Percentiles rank a stretch among this genome's conserved stretches.
Conservation (phyloP, 2,113 vertebrate genomes). For the Notarius lentiginosus region DNA sequence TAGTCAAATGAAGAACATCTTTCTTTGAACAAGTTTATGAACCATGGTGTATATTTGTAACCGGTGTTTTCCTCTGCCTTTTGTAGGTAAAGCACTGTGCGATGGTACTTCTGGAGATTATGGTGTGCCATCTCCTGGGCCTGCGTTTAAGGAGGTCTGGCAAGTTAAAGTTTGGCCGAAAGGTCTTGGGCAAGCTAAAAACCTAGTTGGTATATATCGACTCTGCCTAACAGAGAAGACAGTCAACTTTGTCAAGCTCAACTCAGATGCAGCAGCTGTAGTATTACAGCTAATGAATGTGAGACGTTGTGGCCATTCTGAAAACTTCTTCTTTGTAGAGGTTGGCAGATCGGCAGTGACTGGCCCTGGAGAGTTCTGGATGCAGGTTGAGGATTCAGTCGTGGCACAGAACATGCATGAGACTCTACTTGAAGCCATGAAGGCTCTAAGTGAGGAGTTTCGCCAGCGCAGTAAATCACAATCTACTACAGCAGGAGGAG, state of each 20-base stretch:
- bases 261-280: slow-evolving; percentile 77
- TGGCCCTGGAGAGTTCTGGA: slow-evolving; percentile 82
- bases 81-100: slow-evolving; percentile 69
- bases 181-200: slow-evolving; percentile 77
- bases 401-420: slow-evolving; percentile 85
- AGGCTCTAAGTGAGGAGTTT: slow-evolving; percentile 79
- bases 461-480: slow-evolving; percentile 79
- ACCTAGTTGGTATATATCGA: slow-evolving; percentile 78
- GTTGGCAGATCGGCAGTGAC: slow-evolving; percentile 78
- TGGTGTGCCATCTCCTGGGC: slow-evolving; percentile 69
- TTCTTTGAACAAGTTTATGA: neutral
- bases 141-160: slow-evolving; percentile 83
- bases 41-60: neutral
- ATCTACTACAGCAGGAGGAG: slow-evolving; percentile 69
- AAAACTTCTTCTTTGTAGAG: slow-evolving; percentile 84
- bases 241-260: slow-evolving; percentile 77
- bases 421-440: slow-evolving; percentile 81
- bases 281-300: slow-evolving; percentile 83
- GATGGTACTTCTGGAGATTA: slow-evolving; percentile 67
- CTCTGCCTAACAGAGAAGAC: slow-evolving; percentile 80
- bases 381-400: slow-evolving; percentile 80
- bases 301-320: slow-evolving; percentile 78
- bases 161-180: slow-evolving; percentile 83
- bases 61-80: slow-evolving; percentile 23
- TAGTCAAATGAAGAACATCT: neutral